Conservation (phyloP, 2,888 invertebrate genomes). For the Agrochola litura region DNA sequence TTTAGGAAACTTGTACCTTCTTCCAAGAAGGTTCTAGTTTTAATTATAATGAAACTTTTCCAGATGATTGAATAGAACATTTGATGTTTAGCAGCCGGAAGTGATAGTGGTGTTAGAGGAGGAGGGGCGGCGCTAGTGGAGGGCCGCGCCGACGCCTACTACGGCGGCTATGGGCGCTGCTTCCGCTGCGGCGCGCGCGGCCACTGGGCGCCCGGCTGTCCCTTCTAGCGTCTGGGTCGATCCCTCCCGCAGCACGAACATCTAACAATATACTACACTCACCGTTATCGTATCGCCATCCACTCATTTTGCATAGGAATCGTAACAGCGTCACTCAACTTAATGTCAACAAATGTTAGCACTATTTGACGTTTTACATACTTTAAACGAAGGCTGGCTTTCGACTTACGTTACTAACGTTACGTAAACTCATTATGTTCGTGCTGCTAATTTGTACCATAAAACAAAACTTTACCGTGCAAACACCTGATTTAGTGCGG, state of each 20-base stretch:
- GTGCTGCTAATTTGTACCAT: conserved; percentile 10
- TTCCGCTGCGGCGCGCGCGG: conserved; percentile 89
- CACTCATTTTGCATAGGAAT: conserved; percentile 20
- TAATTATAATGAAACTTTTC: conserved; percentile 33
- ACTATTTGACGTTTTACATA: conserved; percentile 9
- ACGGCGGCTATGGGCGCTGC: conserved; percentile 92
- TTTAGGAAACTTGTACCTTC: conserved; percentile 11
- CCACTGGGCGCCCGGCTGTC: conserved; percentile 89
- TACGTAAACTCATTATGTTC: conserved; percentile 1
- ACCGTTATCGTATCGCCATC: conserved; percentile 45
- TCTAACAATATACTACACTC: conserved; percentile 38
- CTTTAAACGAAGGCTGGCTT: conserved; percentile 10
- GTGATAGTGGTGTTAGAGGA: conserved; percentile 42
- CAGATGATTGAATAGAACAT: conserved; percentile 55
- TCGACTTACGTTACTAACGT: neutral
- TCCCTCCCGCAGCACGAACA: conserved; percentile 35
- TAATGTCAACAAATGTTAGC: neutral
- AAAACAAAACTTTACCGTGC: neutral
- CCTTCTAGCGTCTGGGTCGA: conserved; percentile 57
- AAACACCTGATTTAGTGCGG: neutral
- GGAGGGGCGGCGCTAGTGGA: conserved; percentile 69
- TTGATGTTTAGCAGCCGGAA: conserved; percentile 60
- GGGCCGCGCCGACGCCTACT: conserved; percentile 84
- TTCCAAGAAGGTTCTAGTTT: conserved; percentile 27
- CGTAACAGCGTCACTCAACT: conserved; percentile 12